Base-by-base conservation (phyloP, 2,888 invertebrate genomes). In the Danaus chrysippus region DNA sequence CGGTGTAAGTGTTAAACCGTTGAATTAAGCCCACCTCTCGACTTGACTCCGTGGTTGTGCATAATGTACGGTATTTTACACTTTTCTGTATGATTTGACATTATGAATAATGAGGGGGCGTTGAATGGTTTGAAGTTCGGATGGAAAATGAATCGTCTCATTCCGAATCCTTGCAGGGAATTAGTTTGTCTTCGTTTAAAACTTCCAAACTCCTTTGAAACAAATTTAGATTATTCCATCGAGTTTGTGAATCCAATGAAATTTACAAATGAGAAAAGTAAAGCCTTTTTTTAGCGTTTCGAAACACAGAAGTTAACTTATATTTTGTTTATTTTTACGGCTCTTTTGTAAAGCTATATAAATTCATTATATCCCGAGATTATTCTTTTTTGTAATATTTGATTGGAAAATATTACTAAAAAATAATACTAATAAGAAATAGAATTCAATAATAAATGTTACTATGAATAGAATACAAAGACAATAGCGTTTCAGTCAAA, bases 401-500 rank as follows among this genome's bases (percentile, higher is more conserved):
- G 2, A 23, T 23, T 23, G 23, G 23, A 1, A 23, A 23, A 23
- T 23, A 23, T 23, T 23, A 23, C n/a, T n/a, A 34, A 34, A 34
- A 34, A 34, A 34, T 6, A 3, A 34, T 34, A 34, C 6, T 34
- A 5, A 34, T 6, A 34, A 34, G 3, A 34, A 34, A 34, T 1
- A 34, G 23, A 34, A 34, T 34, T 34, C 1, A 34, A 34, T 6
- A 34, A 5, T 34, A 34, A 34, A 34, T 34, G 2, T 34, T 3
- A 34, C 23, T 34, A 6, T 34, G 13, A 9, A 46, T 46, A 15
- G 19, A 34, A 53, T 42, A 55, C n/a, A 49, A 15, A 59, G 61
- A 59, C 54, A 63, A 57, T 74, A 75, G 72, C 73, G 73, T 74
- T 74, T 70, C 71, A 69, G 64, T 71, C 73, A 77, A 80, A 79